phyloP scores from a whole-genome alignment of 2,113 vertebrate species.

The Galeopterus variegatus region DNA sequence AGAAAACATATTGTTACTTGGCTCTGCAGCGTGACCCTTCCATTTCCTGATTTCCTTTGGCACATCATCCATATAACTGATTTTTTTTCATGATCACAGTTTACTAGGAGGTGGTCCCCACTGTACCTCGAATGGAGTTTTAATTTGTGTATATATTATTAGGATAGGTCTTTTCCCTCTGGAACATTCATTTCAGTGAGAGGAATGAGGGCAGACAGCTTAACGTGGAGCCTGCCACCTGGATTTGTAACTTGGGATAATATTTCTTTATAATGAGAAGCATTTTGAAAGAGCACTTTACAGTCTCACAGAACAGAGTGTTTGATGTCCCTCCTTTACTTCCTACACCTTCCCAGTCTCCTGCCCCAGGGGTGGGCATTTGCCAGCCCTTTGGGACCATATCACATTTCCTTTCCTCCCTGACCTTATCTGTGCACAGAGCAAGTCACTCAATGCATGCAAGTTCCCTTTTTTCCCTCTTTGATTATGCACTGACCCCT shows the following conservation, averaged over 20 bases:
- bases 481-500: too few relatives aligned
- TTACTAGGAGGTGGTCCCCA: slow-evolving; percentile 85
- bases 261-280: slow-evolving; percentile 51
- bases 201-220: slow-evolving; percentile 85
- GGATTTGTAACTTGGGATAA: slow-evolving; percentile 64
- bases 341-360: neutral
- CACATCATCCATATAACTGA: slow-evolving; percentile 47
- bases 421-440: neutral
- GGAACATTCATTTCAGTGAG: slow-evolving; percentile 84
- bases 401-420: neutral
- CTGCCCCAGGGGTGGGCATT: fast-evolving
- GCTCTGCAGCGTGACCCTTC: neutral
- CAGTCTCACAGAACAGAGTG: neutral
- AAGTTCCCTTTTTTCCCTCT: neutral
- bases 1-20: neutral
- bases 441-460: neutral
- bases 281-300: slow-evolving; percentile 15
- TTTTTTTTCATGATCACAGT: slow-evolving; percentile 83
- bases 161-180: slow-evolving; percentile 83
- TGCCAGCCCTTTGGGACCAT: neutral
- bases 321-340: neutral
- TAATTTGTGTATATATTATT: slow-evolving; percentile 88
- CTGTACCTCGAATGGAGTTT: slow-evolving; percentile 86
- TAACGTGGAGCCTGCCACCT: slow-evolving; percentile 74
- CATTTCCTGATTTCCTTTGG: slow-evolving; percentile 69